Base-by-base conservation (phyloP, 2,113 vertebrate genomes). In the Channa maculata region DNA sequence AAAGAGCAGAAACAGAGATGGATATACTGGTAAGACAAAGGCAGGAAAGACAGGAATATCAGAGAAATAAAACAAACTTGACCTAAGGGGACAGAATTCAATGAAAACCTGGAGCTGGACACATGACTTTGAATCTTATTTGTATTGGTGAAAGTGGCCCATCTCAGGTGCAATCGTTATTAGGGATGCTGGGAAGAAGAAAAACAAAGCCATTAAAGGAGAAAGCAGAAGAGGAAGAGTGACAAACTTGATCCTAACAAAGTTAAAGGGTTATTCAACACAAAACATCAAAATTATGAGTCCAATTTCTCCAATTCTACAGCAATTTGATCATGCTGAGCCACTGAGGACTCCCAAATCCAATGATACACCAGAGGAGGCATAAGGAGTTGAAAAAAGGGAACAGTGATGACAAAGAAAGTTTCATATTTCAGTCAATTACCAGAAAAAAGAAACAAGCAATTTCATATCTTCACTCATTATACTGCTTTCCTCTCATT, bases 71-170 rank as follows among this genome's bases (percentile, higher is more conserved):
- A 95, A 95, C 95, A 94, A 94, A 96, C 93, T 88, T 93, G 94
- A 95, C 95, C 96, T 93, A 89, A 93, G 94, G 90, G 95, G 95
- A 95, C 94, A 93, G 93, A 92, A 95, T 95, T 95, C 94, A 92
- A 96, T 96, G 88, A 92, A 96, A 95, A 95, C 94, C 95, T 95
- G 94, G 93, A 80, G 94, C 95, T 93, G 89, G 93, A 96, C 94
- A 95, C 95, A 95, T 95, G 96, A 96, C 96, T 96, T 96, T 95
- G 95, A 96, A 96, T 96, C 95, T 95, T 96, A 95, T 98, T 97
- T 97, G 96, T 97, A 97, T 97, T 94, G 96, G 96, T 96, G 93
- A 96, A 96, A 95, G 92, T 95, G 95, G 96, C 95, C 95, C 90
- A 93, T 93, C 95, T 92, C 89, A 91, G 94, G 94, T 94, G 92